These are phyloP conservation scores for Venturia canescens DNA, from an alignment of 1,140 invertebrate species.

Conservation along the genomic window DNA sequence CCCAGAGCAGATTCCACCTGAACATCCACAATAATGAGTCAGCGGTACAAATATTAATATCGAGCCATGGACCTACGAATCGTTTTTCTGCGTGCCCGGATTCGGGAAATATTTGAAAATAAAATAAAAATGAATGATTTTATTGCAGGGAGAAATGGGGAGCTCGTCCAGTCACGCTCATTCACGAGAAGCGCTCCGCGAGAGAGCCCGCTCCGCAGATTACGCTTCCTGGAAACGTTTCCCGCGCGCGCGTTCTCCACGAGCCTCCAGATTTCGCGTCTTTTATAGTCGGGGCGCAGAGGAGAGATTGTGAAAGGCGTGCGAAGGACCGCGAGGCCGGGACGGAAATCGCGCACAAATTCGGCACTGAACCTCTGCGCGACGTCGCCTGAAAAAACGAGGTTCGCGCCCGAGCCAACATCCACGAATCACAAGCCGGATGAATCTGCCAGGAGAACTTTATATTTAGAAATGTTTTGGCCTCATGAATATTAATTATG, in stretches of 20 bases:
- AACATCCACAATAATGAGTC: too few relatives aligned
- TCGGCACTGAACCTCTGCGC: neutral
- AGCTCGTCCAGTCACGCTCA: neutral
- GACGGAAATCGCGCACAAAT: neutral
- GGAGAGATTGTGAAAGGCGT: neutral
- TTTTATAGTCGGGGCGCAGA: neutral
- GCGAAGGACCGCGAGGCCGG: neutral
- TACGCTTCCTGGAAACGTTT: neutral
- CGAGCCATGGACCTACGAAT: too few relatives aligned
- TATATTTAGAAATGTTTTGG: slow-evolving; percentile 9
- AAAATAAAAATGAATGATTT: neutral
- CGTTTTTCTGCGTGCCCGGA: neutral
- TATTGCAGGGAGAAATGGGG: neutral
- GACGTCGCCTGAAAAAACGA: neutral
- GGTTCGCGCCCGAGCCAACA: neutral
- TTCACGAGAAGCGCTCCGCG: neutral
- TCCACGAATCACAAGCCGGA: neutral
- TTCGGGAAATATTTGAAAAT: neutral
- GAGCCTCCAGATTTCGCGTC: neutral
- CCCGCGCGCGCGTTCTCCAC: neutral
- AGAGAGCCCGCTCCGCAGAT: neutral
- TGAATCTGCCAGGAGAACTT: neutral
- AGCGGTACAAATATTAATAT: too few relatives aligned
- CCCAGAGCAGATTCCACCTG: too few relatives aligned
- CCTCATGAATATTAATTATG: slow-evolving; percentile 9